Evolutionary conservation across 2,888 invertebrate species (phyloP), one percentile per base, ranked within the genome.

Genomic region (Sialis lutaria): DNA sequence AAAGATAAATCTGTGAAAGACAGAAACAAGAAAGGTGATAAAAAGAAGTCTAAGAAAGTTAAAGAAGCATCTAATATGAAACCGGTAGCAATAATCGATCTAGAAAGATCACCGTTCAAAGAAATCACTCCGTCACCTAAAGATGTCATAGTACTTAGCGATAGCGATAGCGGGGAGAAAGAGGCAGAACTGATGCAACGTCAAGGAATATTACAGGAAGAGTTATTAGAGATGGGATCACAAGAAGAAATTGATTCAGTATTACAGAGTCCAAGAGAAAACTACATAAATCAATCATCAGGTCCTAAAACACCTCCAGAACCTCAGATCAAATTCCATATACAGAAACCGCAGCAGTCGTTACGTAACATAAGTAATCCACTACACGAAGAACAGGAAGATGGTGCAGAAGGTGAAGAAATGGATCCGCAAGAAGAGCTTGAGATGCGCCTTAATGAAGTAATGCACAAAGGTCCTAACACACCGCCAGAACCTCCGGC

Each of bases 1-100:
- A 66, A 65, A 54, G 62, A 68, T 51, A 63, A 65, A 42, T 35
- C 47, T 6, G 22, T 22, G 10, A 42, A 42, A n/a, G 46, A 46
- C 10, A 53, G 48, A 54, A 55, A 39, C 67, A 61, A 50, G 63
- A 60, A 31, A 64, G 60, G 50, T 56, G 59, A 3, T 54, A 57
- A 5, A 61, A 59, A 47, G 59, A 58, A 49, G 54, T 53, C 51
- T 43, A 64, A 61, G 50, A 63, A 63, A 48, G 65, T 64, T 47
- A 54, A 52, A 47, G 53, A 54, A 35, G 67, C 69, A 5, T 68
- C 68, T 6, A 73, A 73, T 47, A 72, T 77, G 48, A 85, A 82
- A 61, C 87, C 88, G 2, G 81, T 87, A 6, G 88, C 87, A 13
- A 84, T 88, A 49, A 88, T 89, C 55, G 88, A 88, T 67, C 68